A percentile compares a stretch with the other conserved stretches of the same genome.
phyloP scores from a whole-genome alignment of 64 coral and sea anemone species.

The Actinia tenebrosa region DNA sequence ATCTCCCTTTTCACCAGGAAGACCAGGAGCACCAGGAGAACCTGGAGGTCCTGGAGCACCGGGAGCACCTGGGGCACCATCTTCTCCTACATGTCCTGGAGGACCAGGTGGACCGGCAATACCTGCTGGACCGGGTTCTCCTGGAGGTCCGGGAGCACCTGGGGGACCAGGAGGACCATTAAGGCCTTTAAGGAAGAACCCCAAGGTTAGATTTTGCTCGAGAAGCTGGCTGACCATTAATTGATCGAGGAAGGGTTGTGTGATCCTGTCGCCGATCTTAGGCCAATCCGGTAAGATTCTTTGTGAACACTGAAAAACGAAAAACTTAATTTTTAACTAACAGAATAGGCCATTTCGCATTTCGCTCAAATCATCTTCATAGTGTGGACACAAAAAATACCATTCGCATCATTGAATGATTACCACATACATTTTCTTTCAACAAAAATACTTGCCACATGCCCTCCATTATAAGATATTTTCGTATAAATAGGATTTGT shows the following conservation, averaged over 20 bases:
- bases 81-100: constrained; percentile 97
- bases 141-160: constrained; percentile 80
- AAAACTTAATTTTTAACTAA: neutral
- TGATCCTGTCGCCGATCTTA: constrained; percentile 99
- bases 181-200: constrained; percentile 99
- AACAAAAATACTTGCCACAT: too few species aligned
- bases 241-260: constrained; percentile 98
- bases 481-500: too few species aligned
- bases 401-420: too few species aligned
- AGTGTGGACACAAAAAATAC: too few species aligned
- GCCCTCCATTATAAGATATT: too few species aligned
- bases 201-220: constrained; percentile 97
- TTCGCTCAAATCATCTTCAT: too few species aligned
- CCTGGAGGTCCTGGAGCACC: constrained; percentile 90
- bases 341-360: too few species aligned
- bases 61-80: constrained; percentile 93
- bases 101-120: constrained; percentile 76
- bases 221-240: constrained; percentile 98
- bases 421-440: too few species aligned
- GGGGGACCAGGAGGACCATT: constrained; percentile 95
- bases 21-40: constrained; percentile 95
- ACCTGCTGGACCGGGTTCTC: constrained; percentile 82
- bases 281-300: constrained; percentile 96
- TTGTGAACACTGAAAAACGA: constrained; percentile 65
- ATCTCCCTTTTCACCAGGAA: constrained; percentile 98